Base-by-base conservation (phyloP, 2,888 invertebrate genomes). In the Synergus gifuensis region DNA sequence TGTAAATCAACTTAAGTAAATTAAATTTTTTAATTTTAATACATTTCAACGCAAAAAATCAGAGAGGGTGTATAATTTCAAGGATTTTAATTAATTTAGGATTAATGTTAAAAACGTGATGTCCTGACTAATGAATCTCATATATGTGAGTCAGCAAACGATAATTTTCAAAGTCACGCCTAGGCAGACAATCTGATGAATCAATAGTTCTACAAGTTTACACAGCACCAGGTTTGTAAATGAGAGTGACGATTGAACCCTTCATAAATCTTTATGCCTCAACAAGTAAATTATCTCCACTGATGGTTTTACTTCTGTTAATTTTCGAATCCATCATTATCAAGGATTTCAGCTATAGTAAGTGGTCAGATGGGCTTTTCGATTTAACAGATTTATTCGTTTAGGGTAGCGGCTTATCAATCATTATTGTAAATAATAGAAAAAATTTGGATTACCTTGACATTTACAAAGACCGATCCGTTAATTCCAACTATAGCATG, bases 311-410 rank as follows among this genome's bases (percentile, higher is more conserved):
- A 36, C 49, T 69, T 69, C 69, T 16, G 64, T 62, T 11, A 40
- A 40, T 64, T 64, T 64, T 49, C 49, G 28, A 44, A 44, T 49
- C 16, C 2, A 69, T 49, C 69, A 69, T 49, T 49, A 69, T 8
- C 28, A 66, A 66, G 44, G 66, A 42, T 66, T 66, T 22, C 66
- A 42, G 63, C 0, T 36, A 36, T 22, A 44, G 8, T 49, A 69
- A 69, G 46, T 69, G 79, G 78, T 76, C 77, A 82, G 77, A 82
- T 2, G 18, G 22, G 18, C 9, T 42, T 49, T 28, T 49, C 8
- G 49, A 69, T 49, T 4, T 14, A 69, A 28, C 28, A 69, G 22
- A 49, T 46, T 49, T 69, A 9, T 69, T 12, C 8, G 7, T 49
- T 28, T 28, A 49, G n/a, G 2, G 14, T 49, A 49, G 14, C 49